Base-by-base conservation (phyloP, 2,888 invertebrate genomes). In the Trichogramma evanescens region DNA sequence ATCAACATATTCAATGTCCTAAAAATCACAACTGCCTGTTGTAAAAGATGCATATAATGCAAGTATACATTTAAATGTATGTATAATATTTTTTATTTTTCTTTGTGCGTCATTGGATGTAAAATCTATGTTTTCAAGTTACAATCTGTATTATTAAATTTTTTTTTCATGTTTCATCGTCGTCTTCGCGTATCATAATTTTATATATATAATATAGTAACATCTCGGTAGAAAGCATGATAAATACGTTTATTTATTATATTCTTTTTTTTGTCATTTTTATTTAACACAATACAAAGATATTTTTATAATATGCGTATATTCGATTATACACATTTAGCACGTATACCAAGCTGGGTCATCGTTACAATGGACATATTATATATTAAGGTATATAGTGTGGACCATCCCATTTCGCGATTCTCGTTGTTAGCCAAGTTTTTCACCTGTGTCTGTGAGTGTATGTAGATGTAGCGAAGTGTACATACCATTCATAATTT, bases 101-200 rank as follows among this genome's bases (percentile, higher is more conserved):
- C 26, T 26, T 74, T 77, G 77, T 76, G 75, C 77, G 77, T 77
- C 72, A 67, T 76, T 73, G 71, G 72, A 73, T 71, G 69, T 66
- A 67, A 67, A 67, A 67, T 66, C 62, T 67, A 64, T 59, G 49
- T 65, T 61, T 58, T 56, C 50, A 42, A 50, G 10, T n/a, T 42
- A 5, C 43, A 52, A 43, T 52, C 5, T 26, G 26, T 26, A 26
- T 58, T 45, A 26, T 56, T 62, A 38, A 45, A 61, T 52, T 42
- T 55, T 54, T 59, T 49, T 63, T 61, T 53, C 57, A 54, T 63
- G 54, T 57, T 62, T 64, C 57, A 43, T 64, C 10, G 39, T 62
- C 56, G n/a, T 45, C n/a, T 9, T 45, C 45, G n/a, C n/a, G 45
- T 45, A 9, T 45, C 45, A 45, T 45, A 8, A 8, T 45, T 45